Evolutionary conservation across 2,797 vertebrate genomes (phyloP).

Genomic region (Tinamus major): DNA sequence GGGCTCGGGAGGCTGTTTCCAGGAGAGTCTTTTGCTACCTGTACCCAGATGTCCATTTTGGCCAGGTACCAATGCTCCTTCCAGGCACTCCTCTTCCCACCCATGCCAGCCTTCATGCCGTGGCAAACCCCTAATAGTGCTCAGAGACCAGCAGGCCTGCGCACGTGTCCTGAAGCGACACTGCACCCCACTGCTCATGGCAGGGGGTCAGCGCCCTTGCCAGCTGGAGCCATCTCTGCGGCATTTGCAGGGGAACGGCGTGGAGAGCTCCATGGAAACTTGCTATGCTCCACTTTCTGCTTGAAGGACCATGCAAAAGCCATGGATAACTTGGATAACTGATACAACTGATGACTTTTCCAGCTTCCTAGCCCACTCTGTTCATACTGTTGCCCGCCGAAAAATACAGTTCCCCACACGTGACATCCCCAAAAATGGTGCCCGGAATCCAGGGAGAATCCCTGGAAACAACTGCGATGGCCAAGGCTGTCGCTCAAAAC

Average conservation of each 20-base stretch:
- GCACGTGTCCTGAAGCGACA: not conserved
- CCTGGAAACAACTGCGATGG: not conserved
- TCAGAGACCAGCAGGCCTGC: no score
- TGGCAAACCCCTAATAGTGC: not conserved
- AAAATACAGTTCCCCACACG: not conserved
- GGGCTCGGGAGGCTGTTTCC: not conserved
- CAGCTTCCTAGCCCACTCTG: no score
- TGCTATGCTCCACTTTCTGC: not conserved
- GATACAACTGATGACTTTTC: not conserved
- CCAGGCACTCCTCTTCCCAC: not conserved
- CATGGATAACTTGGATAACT: not conserved
- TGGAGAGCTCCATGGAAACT: not conserved
- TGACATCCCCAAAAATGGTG: not conserved
- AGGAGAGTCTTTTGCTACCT: not conserved
- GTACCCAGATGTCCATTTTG: not conserved
- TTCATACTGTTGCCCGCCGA: not conserved
- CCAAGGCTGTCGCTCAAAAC: not conserved
- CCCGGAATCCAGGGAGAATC: not conserved
- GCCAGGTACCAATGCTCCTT: accelerated
- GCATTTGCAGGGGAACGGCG: not conserved
- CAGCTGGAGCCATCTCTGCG: not conserved
- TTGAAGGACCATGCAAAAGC: not conserved
- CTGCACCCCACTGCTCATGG: not conserved
- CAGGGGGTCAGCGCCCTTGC: not conserved
- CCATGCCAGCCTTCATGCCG: not conserved